These are phyloP conservation scores for Xylocampa areola DNA, from an alignment of 2,888 invertebrate species.

Conservation along the genomic window DNA sequence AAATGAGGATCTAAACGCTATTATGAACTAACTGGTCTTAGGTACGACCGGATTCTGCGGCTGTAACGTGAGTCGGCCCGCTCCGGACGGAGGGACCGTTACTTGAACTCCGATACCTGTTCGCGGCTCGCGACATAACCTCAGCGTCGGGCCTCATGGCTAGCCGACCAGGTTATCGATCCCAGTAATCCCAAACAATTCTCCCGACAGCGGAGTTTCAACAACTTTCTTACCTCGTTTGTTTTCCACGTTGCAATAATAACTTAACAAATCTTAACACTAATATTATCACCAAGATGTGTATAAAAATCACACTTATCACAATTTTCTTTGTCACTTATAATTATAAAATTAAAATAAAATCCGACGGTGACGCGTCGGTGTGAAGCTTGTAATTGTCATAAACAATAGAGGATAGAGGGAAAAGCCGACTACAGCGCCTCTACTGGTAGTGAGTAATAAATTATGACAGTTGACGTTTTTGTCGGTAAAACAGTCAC, in stretches of 20 bases:
- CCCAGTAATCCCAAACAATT: slow-evolving; percentile 88
- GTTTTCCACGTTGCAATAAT: slow-evolving; percentile 83
- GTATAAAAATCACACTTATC: slow-evolving; percentile 89
- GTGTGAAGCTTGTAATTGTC: slow-evolving; percentile 80
- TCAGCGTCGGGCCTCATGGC: slow-evolving; percentile 89
- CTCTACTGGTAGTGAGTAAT: slow-evolving; percentile 56
- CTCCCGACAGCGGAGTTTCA: slow-evolving; percentile 68
- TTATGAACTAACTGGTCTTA: slow-evolving; percentile 84
- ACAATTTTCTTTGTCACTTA: slow-evolving; percentile 88
- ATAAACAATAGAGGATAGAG: slow-evolving; percentile 65
- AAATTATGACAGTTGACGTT: slow-evolving; percentile 53
- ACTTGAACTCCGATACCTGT: slow-evolving; percentile 88
- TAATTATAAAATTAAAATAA: slow-evolving; percentile 86
- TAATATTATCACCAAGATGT: slow-evolving; percentile 87
- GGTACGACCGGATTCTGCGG: slow-evolving; percentile 85
- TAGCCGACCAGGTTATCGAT: slow-evolving; percentile 88
- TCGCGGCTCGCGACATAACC: slow-evolving; percentile 87
- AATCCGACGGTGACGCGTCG: slow-evolving; percentile 88
- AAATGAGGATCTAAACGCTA: slow-evolving; percentile 86
- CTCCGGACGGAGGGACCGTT: slow-evolving; percentile 83
- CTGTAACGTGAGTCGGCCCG: slow-evolving; percentile 81
- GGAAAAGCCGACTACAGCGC: slow-evolving; percentile 58
- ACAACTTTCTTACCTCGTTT: slow-evolving; percentile 83
- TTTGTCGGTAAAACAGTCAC: slow-evolving; percentile 54
- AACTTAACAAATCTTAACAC: slow-evolving; percentile 88